These are phyloP conservation scores for Microcebus ravelobensis DNA, from an alignment of 2,113 vertebrate genomes.

Conservation along the genomic window DNA sequence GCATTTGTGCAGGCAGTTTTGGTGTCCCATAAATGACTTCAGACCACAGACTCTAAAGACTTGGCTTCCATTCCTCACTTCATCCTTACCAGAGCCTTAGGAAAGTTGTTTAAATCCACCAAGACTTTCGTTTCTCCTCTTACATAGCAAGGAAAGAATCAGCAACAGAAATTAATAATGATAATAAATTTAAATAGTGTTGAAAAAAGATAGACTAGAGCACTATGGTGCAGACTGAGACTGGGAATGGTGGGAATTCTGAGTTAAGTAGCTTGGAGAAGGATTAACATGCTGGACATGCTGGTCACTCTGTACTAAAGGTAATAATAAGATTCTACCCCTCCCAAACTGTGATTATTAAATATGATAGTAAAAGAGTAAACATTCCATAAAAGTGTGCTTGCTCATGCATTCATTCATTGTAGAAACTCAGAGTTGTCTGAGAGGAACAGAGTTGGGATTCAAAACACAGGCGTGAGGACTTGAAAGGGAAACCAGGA, in stretches of 20 bases:
- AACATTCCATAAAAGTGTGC: neutral
- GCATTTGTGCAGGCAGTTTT: neutral
- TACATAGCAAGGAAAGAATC: rapidly evolving
- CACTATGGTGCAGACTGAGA: neutral
- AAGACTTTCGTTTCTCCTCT: neutral
- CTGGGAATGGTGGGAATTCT: neutral
- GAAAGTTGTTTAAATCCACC: neutral
- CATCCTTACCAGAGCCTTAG: neutral
- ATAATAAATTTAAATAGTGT: neutral
- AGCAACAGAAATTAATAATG: neutral
- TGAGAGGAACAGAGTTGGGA: neutral
- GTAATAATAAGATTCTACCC: neutral
- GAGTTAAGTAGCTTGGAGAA: neutral
- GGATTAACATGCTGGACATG: neutral
- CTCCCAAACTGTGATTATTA: neutral
- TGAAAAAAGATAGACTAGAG: neutral
- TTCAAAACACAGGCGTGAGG: neutral
- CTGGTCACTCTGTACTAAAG: neutral
- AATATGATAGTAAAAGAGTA: rapidly evolving
- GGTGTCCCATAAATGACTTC: neutral
- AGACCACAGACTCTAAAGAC: neutral
- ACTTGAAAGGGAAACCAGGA: neutral
- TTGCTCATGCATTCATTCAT: neutral
- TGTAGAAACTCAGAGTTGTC: neutral
- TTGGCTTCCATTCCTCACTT: neutral